A percentile compares a stretch with the other conserved stretches of the same genome.
These are phyloP conservation scores for Ammodytes dubius DNA, from an alignment of 2,113 vertebrate genomes.

Conservation along the genomic window DNA sequence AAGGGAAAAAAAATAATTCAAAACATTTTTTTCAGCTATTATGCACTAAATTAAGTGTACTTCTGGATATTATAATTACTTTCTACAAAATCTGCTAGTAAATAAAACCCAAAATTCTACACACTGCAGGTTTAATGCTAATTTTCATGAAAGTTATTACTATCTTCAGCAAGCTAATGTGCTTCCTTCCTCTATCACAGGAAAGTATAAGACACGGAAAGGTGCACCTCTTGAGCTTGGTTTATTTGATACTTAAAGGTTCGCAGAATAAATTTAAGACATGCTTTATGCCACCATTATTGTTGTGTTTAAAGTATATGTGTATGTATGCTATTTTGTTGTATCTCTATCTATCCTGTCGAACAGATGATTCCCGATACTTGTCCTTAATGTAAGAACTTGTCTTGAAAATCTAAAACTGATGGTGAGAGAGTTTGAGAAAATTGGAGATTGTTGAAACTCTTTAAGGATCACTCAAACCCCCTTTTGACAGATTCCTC, in stretches of 20 bases:
- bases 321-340: background rate
- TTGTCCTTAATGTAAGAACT: background rate
- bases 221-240: background rate
- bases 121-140: no score
- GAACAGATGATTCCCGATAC: background rate
- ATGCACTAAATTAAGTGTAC: no score
- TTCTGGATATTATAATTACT: no score
- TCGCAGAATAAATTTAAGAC: background rate
- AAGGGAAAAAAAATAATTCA: no score
- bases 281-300: background rate
- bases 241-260: constrained; percentile 2
- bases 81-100: no score
- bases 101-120: no score
- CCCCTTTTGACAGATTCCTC: background rate
- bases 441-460: constrained; percentile 5
- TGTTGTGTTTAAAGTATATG: constrained; percentile 1
- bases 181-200: background rate
- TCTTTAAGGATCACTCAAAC: background rate
- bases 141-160: background rate
- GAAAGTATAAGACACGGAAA: background rate
- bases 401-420: background rate
- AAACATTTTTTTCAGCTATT: no score
- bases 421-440: constrained; percentile 1
- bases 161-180: background rate
- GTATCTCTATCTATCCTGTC: background rate